Conservation (phyloP, 1,140 invertebrate genomes). For the Meloidogyne exigua region DNA sequence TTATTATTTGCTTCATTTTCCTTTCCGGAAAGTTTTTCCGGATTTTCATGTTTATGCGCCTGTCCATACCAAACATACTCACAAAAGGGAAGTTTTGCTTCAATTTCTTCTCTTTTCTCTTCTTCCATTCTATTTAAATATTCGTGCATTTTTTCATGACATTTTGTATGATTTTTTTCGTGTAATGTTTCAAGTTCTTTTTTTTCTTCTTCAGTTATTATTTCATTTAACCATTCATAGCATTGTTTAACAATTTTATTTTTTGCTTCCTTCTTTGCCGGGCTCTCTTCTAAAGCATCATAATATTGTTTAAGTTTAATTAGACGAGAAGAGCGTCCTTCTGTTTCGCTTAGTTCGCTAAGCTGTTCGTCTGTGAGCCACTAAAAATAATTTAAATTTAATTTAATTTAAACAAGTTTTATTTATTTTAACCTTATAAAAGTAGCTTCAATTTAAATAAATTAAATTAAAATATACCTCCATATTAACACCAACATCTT, state of each 20-base stretch:
- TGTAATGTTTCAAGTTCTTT: constrained; percentile 34
- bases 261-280: constrained; percentile 13
- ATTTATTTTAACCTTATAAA: too few species aligned
- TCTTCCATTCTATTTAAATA: constrained; percentile 11
- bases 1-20: not conserved
- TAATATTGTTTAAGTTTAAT: constrained; percentile 25
- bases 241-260: constrained; percentile 39
- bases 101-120: constrained; percentile 27
- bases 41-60: not conserved
- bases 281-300: constrained; percentile 15
- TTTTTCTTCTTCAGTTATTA: constrained; percentile 33
- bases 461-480: not conserved
- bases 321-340: constrained; percentile 5
- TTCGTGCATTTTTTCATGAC: constrained; percentile 28
- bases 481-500: not conserved
- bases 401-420: too few species aligned
- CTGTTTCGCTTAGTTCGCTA: constrained; percentile 27
- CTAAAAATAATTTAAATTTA: constrained; percentile 14
- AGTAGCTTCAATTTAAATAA: too few species aligned
- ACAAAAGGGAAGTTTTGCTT: constrained; percentile 29
- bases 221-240: constrained; percentile 36
- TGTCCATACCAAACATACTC: constrained; percentile 43
- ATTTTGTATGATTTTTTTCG: constrained; percentile 21
- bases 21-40: not conserved
- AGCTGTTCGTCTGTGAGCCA: constrained; percentile 38